Evolutionary conservation across 2,888 invertebrate genomes (phyloP), one percentile per base, ranked within the genome.

Genomic region (Sicus ferrugineus): DNA sequence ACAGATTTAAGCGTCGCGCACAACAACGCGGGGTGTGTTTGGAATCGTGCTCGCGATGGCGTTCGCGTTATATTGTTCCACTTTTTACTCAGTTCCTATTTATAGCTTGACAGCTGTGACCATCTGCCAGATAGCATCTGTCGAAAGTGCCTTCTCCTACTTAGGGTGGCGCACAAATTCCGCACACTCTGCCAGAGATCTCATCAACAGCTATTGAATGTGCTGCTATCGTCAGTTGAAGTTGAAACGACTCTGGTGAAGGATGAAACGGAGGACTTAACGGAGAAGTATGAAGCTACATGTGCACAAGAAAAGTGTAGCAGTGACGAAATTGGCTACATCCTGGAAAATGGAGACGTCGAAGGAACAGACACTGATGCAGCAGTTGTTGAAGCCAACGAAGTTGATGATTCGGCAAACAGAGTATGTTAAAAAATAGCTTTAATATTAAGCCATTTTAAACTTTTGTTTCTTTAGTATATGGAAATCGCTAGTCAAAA

Each of bases 101-200:
- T 63, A 2, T 42, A 81, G 81, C 42, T 81, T 1, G 72, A 71
- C 5, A 54, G 73, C 4, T 64, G 67, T 31, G 69, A 70, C 21
- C 59, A 69, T 2, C 70, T 76, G 63, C 76, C 77, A 0, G 77
- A 78, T 61, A 74, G 70, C 56, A 82, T 82, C 46, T 81, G 81
- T 67, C 72, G 72, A 21, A 76, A 74, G 78, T 67, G 85, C 82
- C 6, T 85, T 81, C 61, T 71, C 73, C 79, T 84, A 59, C 68
- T 85, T 4, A 77, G 76, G 3, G 73, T 84, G 11, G 81, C 85
- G 0, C 77, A 81, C 70, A 84, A 83, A 67, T 85, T 85, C 73
- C 81, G 82, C 2, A 78, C 78, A 64, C 81, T 84, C 63, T 84
- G 86, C 46, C 79, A 81, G 54, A 82, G 79, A 54, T 84, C 85